These are phyloP conservation scores for Liolophura sinensis DNA, from an alignment of 1,140 invertebrate genomes.

Conservation along the genomic window DNA sequence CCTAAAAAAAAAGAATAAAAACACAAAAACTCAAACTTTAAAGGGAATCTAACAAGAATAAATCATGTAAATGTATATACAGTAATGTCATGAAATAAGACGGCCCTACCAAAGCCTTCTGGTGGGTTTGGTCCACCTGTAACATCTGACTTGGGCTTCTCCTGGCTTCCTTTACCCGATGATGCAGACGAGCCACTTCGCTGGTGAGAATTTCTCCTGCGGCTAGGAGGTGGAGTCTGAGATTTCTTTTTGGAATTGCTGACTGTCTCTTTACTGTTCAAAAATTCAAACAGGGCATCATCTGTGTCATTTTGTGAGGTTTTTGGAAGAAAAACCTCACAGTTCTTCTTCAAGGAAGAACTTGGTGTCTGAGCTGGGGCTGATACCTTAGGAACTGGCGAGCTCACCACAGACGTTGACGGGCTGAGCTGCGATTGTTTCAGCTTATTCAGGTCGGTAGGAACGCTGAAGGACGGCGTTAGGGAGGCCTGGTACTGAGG, in stretches of 20 bases:
- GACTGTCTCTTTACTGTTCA: slow-evolving; percentile 56
- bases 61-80: no score
- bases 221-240: neutral
- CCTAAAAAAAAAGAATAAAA: no score
- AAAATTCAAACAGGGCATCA: slow-evolving; percentile 60
- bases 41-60: no score
- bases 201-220: slow-evolving; percentile 9
- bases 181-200: slow-evolving; percentile 8
- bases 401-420: slow-evolving; percentile 21
- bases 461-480: slow-evolving; percentile 33
- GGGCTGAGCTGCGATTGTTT: slow-evolving; percentile 5
- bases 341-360: neutral
- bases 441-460: slow-evolving; percentile 22
- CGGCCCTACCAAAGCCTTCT: no score
- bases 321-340: no score
- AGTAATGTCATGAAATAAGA: no score
- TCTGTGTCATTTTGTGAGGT: slow-evolving; percentile 57
- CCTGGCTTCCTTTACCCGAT: slow-evolving; percentile 15
- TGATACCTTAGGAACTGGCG: slow-evolving; percentile 11
- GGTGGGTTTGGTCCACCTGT: slow-evolving; percentile 19
- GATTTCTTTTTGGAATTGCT: neutral
- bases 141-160: slow-evolving; percentile 24
- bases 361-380: slow-evolving; percentile 3
- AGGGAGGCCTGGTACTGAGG: slow-evolving; percentile 1
- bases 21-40: no score